Conservation (phyloP, 35 echinoderm and acorn worm species). For the Apostichopus californicus region DNA sequence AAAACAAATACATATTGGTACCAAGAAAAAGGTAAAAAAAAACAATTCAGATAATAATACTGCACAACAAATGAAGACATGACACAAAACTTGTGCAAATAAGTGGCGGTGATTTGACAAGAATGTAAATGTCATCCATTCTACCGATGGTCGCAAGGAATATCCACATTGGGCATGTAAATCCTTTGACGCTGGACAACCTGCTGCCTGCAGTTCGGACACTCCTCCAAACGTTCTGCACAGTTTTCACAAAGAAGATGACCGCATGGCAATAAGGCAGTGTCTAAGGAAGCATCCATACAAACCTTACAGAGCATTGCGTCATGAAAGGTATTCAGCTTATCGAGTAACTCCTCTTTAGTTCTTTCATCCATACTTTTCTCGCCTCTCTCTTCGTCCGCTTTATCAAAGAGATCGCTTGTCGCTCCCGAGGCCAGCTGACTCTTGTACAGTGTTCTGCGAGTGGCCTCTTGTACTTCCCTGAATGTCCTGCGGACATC, state of each 20-base stretch:
- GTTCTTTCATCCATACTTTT: slow-evolving; percentile 39
- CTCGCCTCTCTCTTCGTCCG: neutral
- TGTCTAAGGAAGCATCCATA: slow-evolving; percentile 77
- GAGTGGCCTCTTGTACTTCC: slow-evolving; percentile 82
- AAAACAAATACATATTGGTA: neutral
- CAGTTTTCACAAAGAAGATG: slow-evolving; percentile 75
- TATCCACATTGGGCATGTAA: slow-evolving; percentile 54
- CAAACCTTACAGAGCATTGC: slow-evolving; percentile 83
- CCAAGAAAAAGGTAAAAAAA: neutral
- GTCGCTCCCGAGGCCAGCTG: slow-evolving; percentile 32
- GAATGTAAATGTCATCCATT: neutral
- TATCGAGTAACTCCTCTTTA: slow-evolving; percentile 49
- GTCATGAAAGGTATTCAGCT: slow-evolving; percentile 60
- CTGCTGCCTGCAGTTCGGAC: slow-evolving; percentile 67
- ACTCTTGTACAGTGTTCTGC: slow-evolving; percentile 63
- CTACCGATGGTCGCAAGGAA: neutral
- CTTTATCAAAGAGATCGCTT: slow-evolving; percentile 32
- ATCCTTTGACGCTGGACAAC: slow-evolving; percentile 73
- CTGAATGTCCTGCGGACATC: slow-evolving; percentile 84
- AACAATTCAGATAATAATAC: neutral
- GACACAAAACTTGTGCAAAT: neutral
- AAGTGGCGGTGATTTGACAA: neutral
- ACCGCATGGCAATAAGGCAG: slow-evolving; percentile 83
- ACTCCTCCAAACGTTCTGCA: slow-evolving; percentile 61
- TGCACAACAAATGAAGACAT: neutral